Conservation (phyloP, 2,797 vertebrate genomes). For the Ctenochaetus hawaiiensis region DNA sequence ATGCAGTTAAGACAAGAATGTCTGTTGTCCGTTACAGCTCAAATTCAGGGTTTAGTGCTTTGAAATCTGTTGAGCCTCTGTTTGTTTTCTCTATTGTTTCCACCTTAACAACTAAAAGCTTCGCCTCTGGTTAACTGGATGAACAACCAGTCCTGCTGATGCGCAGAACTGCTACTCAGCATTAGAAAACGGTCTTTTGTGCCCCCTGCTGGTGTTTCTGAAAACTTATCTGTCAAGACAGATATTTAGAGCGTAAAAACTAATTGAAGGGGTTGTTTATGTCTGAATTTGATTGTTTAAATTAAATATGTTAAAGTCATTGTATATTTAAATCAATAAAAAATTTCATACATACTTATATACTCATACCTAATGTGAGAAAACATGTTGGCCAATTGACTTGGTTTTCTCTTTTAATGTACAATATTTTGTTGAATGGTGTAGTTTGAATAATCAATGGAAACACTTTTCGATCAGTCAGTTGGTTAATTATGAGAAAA, state of each 20-base stretch:
- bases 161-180: not conserved
- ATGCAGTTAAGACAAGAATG: slow-evolving; percentile 1
- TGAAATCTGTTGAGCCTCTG: not conserved
- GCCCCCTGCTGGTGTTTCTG: slow-evolving; percentile 55
- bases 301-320: not conserved
- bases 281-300: not conserved
- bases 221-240: not conserved
- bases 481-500: not conserved
- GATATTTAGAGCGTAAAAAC: not conserved
- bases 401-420: too few relatives aligned
- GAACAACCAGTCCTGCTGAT: not conserved
- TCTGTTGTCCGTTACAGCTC: not conserved
- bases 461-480: too few relatives aligned
- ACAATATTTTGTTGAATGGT: too few relatives aligned
- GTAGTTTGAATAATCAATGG: too few relatives aligned
- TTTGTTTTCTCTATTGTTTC: not conserved
- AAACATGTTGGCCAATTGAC: not conserved
- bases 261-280: not conserved
- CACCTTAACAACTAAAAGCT: not conserved
- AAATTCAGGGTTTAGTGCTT: not conserved
- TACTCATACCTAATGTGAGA: not conserved
- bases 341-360: not conserved
- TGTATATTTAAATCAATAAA: not conserved
- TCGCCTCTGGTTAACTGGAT: not conserved
- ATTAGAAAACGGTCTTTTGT: slow-evolving; percentile 9